These are phyloP conservation scores for Cyprichromis sp. DNA, from an alignment of 2,113 vertebrate species.

Conservation along the genomic window DNA sequence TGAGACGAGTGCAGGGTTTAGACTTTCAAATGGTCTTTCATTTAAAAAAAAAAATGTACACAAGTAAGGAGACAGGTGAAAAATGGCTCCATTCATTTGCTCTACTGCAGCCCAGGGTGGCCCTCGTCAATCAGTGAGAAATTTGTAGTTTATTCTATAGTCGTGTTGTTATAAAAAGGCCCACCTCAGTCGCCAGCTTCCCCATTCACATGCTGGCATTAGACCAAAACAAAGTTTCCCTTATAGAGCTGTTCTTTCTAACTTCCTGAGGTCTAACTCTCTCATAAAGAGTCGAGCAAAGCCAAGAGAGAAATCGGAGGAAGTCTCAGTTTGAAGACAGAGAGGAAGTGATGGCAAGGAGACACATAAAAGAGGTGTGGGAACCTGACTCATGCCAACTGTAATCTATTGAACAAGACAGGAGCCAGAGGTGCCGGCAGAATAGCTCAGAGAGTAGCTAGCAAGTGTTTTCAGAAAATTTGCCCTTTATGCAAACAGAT, in stretches of 20 bases:
- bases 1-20: neutral
- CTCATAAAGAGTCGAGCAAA: neutral
- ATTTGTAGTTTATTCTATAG: slow-evolving; percentile 46
- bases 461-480: neutral
- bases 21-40: neutral
- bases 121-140: slow-evolving; percentile 41
- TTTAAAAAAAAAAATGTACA: neutral
- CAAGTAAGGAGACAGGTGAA: slow-evolving; percentile 22
- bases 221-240: slow-evolving; percentile 33
- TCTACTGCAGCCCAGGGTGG: slow-evolving; percentile 8
- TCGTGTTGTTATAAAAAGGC: slow-evolving; percentile 31
- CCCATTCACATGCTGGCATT: slow-evolving; percentile 23
- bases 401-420: neutral
- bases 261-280: slow-evolving; percentile 10
- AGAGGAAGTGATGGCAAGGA: neutral
- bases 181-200: slow-evolving; percentile 11
- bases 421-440: neutral
- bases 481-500: neutral
- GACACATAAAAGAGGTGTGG: neutral
- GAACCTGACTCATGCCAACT: neutral
- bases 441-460: neutral
- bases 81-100: slow-evolving; percentile 50
- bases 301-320: neutral
- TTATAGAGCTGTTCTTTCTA: slow-evolving; percentile 7
- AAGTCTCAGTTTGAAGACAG: neutral